A percentile compares a stretch with the other conserved stretches of the same genome.
phyloP scores from a whole-genome alignment of 2,113 vertebrate species.

The Rhinopomastus cyanomelas region DNA sequence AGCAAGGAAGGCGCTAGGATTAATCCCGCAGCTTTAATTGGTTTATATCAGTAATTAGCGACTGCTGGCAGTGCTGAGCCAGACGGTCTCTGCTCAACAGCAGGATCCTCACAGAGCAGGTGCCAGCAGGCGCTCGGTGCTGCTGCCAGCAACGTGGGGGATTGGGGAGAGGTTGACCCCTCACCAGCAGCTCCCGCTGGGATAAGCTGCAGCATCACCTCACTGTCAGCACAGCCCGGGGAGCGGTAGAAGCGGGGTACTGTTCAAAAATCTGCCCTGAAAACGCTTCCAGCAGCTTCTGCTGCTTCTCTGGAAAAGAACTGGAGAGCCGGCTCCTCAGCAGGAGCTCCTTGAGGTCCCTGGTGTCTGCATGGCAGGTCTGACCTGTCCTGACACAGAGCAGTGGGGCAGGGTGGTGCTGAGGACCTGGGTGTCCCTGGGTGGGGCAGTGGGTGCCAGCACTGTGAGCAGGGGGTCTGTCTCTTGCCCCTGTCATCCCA shows the following conservation, averaged over 20 bases:
- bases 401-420: background rate
- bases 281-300: background rate
- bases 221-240: rapidly evolving
- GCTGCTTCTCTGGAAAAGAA: background rate
- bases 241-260: background rate
- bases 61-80: background rate
- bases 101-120: rapidly evolving
- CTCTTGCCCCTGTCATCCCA: background rate
- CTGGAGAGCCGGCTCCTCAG: background rate
- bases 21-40: background rate
- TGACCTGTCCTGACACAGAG: background rate
- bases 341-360: rapidly evolving
- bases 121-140: background rate
- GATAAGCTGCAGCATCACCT: rapidly evolving
- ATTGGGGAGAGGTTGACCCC: background rate
- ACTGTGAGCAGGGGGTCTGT: background rate
- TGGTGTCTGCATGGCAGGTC: background rate
- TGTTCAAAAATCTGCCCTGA: background rate
- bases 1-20: background rate
- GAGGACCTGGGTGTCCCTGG: background rate
- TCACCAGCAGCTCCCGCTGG: rapidly evolving
- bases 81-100: background rate
- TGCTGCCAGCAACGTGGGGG: rapidly evolving
- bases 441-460: background rate
- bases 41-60: background rate